Percentiles rank a stretch among this genome's conserved stretches.
These are phyloP conservation scores for Mustela erminea DNA, from an alignment of 2,797 vertebrate genomes.

Conservation along the genomic window DNA sequence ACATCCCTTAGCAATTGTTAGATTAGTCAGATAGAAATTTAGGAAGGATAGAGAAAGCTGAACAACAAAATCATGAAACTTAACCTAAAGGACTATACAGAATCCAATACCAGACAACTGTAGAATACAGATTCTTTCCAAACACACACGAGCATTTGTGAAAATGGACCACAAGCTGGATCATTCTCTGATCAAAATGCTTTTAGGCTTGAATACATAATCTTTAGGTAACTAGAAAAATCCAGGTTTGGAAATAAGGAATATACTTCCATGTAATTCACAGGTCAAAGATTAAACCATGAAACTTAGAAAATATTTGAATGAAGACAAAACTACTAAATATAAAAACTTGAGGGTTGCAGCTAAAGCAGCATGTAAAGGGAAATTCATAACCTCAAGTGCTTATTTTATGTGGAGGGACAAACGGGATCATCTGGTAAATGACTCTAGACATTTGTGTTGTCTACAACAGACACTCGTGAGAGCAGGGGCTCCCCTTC, in stretches of 20 bases:
- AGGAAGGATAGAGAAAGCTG: not conserved
- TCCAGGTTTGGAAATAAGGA: not conserved
- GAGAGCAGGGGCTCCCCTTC: not conserved
- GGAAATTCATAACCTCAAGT: not conserved
- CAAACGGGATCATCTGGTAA: not conserved
- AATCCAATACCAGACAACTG: not conserved
- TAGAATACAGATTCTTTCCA: not conserved
- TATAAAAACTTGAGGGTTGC: not conserved
- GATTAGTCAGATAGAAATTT: not conserved
- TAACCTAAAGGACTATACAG: not conserved
- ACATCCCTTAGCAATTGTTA: not conserved
- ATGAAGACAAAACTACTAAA: not conserved
- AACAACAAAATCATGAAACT: not conserved
- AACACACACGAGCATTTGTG: not conserved
- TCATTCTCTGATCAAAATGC: not conserved
- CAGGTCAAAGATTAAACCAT: not conserved
- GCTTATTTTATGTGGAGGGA: not conserved
- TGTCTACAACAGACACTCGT: not conserved
- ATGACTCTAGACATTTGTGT: not conserved
- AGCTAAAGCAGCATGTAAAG: not conserved
- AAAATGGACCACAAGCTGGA: not conserved
- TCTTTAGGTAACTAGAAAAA: not conserved
- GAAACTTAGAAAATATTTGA: not conserved
- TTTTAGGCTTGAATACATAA: not conserved
- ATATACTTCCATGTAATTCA: not conserved